Base-by-base conservation (phyloP, 37 sponge, comb jelly and placozoan genomes). In the Beroe forskalii region DNA sequence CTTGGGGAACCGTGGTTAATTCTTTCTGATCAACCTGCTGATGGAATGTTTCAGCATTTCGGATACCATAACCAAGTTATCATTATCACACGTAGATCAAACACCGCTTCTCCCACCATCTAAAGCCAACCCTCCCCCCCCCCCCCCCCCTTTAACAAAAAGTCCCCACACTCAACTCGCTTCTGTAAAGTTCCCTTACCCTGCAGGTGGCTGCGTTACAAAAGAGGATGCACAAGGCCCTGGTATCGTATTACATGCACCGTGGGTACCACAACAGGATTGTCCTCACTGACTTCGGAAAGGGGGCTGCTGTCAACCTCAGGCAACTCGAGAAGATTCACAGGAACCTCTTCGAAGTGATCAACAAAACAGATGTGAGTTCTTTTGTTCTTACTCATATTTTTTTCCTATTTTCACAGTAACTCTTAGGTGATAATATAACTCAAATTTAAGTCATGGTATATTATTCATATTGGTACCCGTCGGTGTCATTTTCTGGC, bases 191-290 rank as follows among this genome's bases (percentile, higher is more conserved):
- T 48, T 12, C 55, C 6, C 55, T 48, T 48, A 48, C 55, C 55
- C 12, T 48, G 55, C 86, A 80, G 86, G 86, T 80, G 44, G 43
- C 86, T 1, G 86, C 86, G 3, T 37, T 80, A 43, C 86, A 80
- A 30, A 80, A 42, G 30, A 41, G 86, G 27, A 80, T 80, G 86
- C 86, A 80, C 86, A 80, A 80, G 30, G 86, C 86, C 44, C 86
- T 80, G 55, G 55, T 80, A 27, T 44, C 55, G 28, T 80, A 80
- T 48, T 80, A 80, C 55, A 80, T 80, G 86, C 86, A 80, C 86
- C 44, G 86, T 42, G 86, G 86, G 1, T 80, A 80, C 86, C 86
- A 80, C 55, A 80, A 80, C 86, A 41, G 86, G 14, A 80, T 80
- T 42, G 86, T 80, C 2, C 86, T 80, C 38, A 44, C 86, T 23